Evolutionary conservation across 2,888 invertebrate species (phyloP).

Genomic region (Apotomis capreana): DNA sequence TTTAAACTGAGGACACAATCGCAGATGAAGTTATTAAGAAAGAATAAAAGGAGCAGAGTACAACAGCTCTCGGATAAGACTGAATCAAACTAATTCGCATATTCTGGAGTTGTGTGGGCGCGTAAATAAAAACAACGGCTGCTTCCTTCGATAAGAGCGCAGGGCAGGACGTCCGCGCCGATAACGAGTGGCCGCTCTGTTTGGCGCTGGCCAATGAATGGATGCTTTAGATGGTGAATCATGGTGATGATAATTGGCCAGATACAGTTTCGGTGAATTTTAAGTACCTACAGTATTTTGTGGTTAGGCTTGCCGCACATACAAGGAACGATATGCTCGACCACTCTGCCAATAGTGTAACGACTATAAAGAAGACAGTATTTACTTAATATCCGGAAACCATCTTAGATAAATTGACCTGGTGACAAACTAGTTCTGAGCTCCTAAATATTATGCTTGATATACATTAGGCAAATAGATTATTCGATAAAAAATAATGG

Average conservation of each 20-base stretch:
- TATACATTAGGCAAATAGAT: too few relatives aligned
- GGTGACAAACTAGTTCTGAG: too few relatives aligned
- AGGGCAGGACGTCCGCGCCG: conserved; percentile 74
- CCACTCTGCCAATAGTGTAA: too few relatives aligned
- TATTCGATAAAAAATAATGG: too few relatives aligned
- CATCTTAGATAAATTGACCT: too few relatives aligned
- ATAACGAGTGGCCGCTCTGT: conserved; percentile 71
- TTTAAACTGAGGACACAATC: background rate
- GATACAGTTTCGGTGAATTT: conserved; percentile 2
- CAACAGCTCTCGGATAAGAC: conserved; percentile 48
- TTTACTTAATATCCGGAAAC: too few relatives aligned
- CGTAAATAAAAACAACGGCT: conserved; percentile 75
- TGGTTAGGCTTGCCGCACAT: too few relatives aligned
- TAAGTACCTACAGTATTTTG: too few relatives aligned
- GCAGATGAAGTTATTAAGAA: background rate
- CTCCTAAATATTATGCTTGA: too few relatives aligned
- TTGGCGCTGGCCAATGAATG: conserved; percentile 37
- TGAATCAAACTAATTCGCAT: conserved; percentile 62
- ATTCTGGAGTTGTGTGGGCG: conserved; percentile 63
- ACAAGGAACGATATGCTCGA: too few relatives aligned
- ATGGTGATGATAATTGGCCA: conserved; percentile 14
- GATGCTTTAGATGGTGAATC: conserved; percentile 19
- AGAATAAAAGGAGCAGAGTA: conserved; percentile 50
- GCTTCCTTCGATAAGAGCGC: conserved; percentile 75
- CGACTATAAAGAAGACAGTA: background rate